Percentiles rank a stretch among this genome's conserved stretches.
phyloP scores from a whole-genome alignment of 2,113 vertebrate genomes.

The Tragelaphus strepsiceros region DNA sequence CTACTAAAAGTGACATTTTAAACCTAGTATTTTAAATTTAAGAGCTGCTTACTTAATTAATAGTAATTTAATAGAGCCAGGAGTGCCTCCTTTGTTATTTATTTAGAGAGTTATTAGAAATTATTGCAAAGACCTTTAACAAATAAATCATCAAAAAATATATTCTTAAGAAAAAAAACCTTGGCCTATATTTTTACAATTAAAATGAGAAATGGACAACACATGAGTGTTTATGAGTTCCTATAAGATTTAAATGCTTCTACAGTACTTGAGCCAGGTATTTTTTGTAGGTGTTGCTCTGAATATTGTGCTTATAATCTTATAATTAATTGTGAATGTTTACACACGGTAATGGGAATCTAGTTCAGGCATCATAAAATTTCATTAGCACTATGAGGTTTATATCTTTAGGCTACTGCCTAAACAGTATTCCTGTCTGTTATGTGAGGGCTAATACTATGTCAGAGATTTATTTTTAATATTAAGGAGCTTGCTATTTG shows the following conservation, averaged over 20 bases:
- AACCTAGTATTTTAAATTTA: conserved; percentile 29
- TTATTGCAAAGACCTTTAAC: background rate
- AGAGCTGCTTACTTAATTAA: background rate
- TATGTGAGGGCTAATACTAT: background rate
- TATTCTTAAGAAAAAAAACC: background rate
- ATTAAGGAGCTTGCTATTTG: background rate
- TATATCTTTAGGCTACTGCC: background rate
- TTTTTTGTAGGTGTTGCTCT: background rate
- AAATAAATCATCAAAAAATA: background rate
- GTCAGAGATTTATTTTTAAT: background rate
- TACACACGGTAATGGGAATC: background rate
- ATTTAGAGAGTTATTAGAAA: conserved; percentile 47
- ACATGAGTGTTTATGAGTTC: background rate
- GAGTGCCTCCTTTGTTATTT: background rate
- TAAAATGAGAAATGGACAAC: conserved; percentile 10
- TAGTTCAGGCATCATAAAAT: background rate
- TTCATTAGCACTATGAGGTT: background rate
- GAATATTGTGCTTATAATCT: background rate
- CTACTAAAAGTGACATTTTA: background rate
- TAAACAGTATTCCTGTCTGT: background rate
- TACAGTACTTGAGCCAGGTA: background rate
- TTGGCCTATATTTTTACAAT: background rate
- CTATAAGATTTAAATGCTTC: background rate
- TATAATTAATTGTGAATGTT: background rate
- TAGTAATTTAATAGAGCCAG: background rate